Evolutionary conservation across 2,797 vertebrate genomes (phyloP), one percentile per base, ranked within the genome.

Genomic region (Tokudaia tokunoshimensis): DNA sequence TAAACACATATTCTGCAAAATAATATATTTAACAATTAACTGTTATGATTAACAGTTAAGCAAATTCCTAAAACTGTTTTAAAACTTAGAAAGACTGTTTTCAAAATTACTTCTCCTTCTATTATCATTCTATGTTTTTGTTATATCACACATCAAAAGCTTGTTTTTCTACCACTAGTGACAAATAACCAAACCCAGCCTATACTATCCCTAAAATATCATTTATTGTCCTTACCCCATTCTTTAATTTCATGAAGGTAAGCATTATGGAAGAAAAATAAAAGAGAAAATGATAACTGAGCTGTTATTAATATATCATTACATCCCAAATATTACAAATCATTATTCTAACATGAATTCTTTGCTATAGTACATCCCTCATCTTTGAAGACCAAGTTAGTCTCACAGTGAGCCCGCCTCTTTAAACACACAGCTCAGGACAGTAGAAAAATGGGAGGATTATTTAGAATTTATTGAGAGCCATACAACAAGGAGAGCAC

Each of bases 91-190:
- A 44, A 95, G 89, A 61, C 3, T 50, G 13, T 41, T 65, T 5
- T 74, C 44, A 89, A 91, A 72, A 22, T 81, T 91, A 79, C 34
- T 74, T 93, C 61, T n/a, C 34, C 14, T 89, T 13, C 9, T 79
- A 5, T 70, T 83, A 6, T 50, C 15, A 93, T 59, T 70, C 52
- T 79, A 12, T 74, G 79, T 79, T 94, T 95, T 94, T 79, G 47
- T 89, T 10, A 57, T 29, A 72, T 70, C 14, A 72, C 19, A 72
- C 5, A 44, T 76, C 50, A 19, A 44, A 86, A 88, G 41, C 7
- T 19, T 78, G 20, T 67, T 67, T 95, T 26, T 89, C 44, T 13
- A 86, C 52, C 6, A 37, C 4, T 37, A 29, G 5, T 44, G 41
- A 92, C 20, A 75, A 31, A 29, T 11, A 83, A 34, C 5, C 9